These are phyloP conservation scores for Leptoteleia sp. DNA, from an alignment of 1,140 invertebrate species.

Conservation along the genomic window DNA sequence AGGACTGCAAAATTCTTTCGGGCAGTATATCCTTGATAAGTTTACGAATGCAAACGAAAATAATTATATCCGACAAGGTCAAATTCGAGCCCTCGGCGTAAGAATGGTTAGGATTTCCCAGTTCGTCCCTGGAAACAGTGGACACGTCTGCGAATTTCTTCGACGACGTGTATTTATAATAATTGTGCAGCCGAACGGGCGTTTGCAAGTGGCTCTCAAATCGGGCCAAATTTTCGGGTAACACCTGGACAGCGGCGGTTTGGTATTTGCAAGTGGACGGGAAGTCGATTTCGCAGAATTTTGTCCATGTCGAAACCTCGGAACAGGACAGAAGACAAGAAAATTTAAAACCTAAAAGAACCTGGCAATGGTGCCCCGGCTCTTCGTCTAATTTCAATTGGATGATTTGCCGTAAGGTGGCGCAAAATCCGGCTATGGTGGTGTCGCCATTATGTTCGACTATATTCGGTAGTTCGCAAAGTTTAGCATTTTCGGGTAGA, in stretches of 20 bases:
- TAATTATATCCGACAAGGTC: conserved; percentile 91
- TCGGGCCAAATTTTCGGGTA: conserved; percentile 85
- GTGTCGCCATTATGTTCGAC: conserved; percentile 82
- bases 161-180: conserved; percentile 87
- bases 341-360: conserved; percentile 88
- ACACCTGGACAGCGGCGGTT: conserved; percentile 52
- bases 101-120: conserved; percentile 82
- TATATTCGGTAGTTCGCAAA: conserved; percentile 83
- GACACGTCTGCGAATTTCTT: conserved; percentile 78
- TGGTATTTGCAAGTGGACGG: conserved; percentile 81
- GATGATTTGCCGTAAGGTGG: conserved; percentile 85
- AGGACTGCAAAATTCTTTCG: conserved; percentile 78
- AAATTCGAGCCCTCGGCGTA: conserved; percentile 84
- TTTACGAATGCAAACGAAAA: conserved; percentile 87
- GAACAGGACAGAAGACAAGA: conserved; percentile 90
- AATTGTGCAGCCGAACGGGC: conserved; percentile 92
- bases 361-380: conserved; percentile 76
- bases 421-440: conserved; percentile 86
- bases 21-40: conserved; percentile 82
- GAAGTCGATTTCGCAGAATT: conserved; percentile 94
- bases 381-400: conserved; percentile 71
- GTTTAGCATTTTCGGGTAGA: conserved; percentile 71
- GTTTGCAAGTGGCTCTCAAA: conserved; percentile 94
- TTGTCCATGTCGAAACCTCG: conserved; percentile 94
- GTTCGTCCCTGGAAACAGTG: conserved; percentile 42